Conservation (phyloP, 2,888 invertebrate genomes). For the Sphaerophoria rueppellii region DNA sequence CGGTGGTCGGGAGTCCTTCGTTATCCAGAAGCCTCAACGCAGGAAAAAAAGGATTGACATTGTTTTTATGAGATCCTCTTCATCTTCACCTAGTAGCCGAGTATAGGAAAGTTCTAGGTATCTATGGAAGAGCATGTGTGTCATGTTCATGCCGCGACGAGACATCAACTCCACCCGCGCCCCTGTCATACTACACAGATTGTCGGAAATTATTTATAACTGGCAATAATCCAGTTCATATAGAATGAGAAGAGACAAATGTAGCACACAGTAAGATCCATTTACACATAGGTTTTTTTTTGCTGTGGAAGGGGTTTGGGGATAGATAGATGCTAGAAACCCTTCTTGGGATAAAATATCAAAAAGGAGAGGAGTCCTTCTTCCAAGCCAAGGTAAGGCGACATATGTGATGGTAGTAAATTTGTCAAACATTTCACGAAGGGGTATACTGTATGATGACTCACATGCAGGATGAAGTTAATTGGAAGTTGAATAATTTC, state of each 20-base stretch:
- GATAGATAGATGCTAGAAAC: background rate
- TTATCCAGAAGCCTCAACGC: background rate
- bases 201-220: slow-evolving; percentile 73
- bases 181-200: slow-evolving; percentile 53
- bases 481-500: slow-evolving; percentile 67
- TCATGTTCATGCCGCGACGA: background rate
- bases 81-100: slow-evolving; percentile 30
- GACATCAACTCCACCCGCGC: slow-evolving; percentile 19
- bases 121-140: background rate
- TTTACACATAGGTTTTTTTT: slow-evolving; percentile 41
- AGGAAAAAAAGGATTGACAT: slow-evolving; percentile 64
- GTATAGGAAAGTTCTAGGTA: background rate
- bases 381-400: slow-evolving; percentile 35
- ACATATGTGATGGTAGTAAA: slow-evolving; percentile 70
- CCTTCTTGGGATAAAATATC: background rate
- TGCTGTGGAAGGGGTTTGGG: background rate
- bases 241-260: slow-evolving; percentile 62
- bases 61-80: slow-evolving; percentile 70
- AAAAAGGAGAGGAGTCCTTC: slow-evolving; percentile 39
- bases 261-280: slow-evolving; percentile 64
- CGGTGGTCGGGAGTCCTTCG: background rate
- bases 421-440: slow-evolving; percentile 64
- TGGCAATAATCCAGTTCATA: slow-evolving; percentile 73
- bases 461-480: slow-evolving; percentile 63
- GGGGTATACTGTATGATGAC: background rate